A percentile compares a stretch with the other conserved stretches of the same genome.
phyloP scores from a whole-genome alignment of 2,113 vertebrate genomes.

The Cyprinus carpio region DNA sequence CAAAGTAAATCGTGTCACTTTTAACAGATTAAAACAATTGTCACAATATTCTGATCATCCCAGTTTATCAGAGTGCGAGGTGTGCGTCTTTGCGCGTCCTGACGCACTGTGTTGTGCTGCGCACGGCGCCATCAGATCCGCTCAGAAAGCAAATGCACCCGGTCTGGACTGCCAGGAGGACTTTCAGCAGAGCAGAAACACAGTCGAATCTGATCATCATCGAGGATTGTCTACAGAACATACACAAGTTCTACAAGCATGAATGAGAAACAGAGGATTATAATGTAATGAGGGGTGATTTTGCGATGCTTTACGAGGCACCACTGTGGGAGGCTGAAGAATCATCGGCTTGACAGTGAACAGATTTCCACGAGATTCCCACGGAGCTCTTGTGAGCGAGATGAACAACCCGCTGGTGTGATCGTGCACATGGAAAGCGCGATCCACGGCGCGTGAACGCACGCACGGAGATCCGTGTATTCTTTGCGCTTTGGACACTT shows the following conservation, averaged over 20 bases:
- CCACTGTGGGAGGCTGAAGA: slow-evolving; percentile 39
- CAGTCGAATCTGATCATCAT: background rate
- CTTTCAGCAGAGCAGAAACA: background rate
- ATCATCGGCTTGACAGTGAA: slow-evolving; percentile 51
- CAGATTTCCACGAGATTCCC: slow-evolving; percentile 52
- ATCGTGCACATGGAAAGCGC: slow-evolving; percentile 23
- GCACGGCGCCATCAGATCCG: slow-evolving; percentile 23
- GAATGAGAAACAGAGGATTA: slow-evolving; percentile 27
- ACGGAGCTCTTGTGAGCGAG: slow-evolving; percentile 27
- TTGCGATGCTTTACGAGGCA: slow-evolving; percentile 28
- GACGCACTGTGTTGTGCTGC: slow-evolving; percentile 26
- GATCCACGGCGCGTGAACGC: slow-evolving; percentile 21
- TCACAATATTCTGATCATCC: background rate
- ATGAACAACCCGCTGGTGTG: slow-evolving; percentile 23
- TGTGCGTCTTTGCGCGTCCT: slow-evolving; percentile 29
- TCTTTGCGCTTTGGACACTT: slow-evolving; percentile 30
- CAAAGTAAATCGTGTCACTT: background rate
- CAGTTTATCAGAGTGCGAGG: slow-evolving; percentile 19
- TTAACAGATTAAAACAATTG: slow-evolving; percentile 2
- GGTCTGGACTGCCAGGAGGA: slow-evolving; percentile 22
- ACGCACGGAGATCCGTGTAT: slow-evolving; percentile 1
- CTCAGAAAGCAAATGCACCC: slow-evolving; percentile 4
- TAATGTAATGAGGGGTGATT: slow-evolving; percentile 12
- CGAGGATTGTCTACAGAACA: slow-evolving; percentile 8
- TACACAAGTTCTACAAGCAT: slow-evolving; percentile 27